Evolutionary conservation across 2,113 vertebrate species (phyloP).

Genomic region (Manacus vitellinus): DNA sequence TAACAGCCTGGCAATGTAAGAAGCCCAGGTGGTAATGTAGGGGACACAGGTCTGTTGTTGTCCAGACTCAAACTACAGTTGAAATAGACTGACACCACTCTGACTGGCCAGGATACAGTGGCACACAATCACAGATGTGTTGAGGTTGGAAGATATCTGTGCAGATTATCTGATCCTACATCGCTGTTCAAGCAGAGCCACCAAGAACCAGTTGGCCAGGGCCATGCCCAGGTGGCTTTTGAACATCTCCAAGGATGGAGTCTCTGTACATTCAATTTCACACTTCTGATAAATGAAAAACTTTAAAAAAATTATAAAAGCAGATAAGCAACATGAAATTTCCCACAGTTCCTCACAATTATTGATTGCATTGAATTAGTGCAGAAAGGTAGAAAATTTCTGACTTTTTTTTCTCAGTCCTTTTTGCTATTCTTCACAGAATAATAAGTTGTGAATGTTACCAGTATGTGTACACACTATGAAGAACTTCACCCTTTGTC

Average conservation of each 20-base stretch:
- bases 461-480: no score
- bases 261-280: neutral
- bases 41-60: neutral
- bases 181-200: neutral
- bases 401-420: neutral
- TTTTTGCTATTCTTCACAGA: neutral
- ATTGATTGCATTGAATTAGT: neutral
- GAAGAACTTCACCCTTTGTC: neutral
- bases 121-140: neutral
- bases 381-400: neutral
- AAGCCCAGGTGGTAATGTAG: neutral
- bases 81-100: neutral
- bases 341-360: neutral
- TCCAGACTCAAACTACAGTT: neutral
- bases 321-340: neutral
- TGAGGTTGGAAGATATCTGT: neutral
- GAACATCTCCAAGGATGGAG: neutral
- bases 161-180: neutral
- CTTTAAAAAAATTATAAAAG: neutral
- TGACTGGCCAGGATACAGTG: neutral
- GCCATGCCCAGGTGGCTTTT: neutral
- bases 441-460: neutral
- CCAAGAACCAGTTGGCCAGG: neutral
- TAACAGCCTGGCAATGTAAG: neutral
- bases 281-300: neutral